Evolutionary conservation across 2,888 invertebrate species (phyloP).

Genomic region (Hyalella azteca): DNA sequence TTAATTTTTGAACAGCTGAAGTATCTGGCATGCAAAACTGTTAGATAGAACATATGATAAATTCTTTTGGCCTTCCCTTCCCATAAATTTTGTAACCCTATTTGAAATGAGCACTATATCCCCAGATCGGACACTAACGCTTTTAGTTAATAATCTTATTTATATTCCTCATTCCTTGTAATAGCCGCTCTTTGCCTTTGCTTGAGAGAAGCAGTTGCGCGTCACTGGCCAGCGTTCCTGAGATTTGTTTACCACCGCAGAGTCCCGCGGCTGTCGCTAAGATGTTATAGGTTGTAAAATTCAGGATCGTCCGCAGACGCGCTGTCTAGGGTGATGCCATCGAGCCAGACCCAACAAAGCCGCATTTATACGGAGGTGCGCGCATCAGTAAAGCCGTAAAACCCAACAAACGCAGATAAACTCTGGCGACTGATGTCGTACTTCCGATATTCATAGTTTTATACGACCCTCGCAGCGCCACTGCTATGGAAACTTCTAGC

Average conservation of each 20-base stretch:
- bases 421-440: neutral
- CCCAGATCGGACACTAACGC: no score
- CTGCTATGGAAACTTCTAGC: no score
- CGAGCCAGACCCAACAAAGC: neutral
- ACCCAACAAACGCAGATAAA: neutral
- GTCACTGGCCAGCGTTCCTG: constrained; percentile 1
- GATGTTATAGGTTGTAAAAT: neutral
- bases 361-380: neutral
- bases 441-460: neutral
- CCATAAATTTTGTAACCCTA: no score
- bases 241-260: neutral
- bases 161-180: no score
- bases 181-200: no score
- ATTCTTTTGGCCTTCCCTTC: no score
- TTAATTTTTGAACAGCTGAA: no score
- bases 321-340: neutral
- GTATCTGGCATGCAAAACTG: no score
- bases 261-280: neutral
- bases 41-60: no score
- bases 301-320: neutral
- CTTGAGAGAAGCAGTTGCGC: no score
- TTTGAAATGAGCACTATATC: no score
- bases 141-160: no score
- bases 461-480: neutral
- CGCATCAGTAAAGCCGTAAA: neutral